phyloP scores from a whole-genome alignment of 2,797 vertebrate species.

The Aldrovandia affinis region DNA sequence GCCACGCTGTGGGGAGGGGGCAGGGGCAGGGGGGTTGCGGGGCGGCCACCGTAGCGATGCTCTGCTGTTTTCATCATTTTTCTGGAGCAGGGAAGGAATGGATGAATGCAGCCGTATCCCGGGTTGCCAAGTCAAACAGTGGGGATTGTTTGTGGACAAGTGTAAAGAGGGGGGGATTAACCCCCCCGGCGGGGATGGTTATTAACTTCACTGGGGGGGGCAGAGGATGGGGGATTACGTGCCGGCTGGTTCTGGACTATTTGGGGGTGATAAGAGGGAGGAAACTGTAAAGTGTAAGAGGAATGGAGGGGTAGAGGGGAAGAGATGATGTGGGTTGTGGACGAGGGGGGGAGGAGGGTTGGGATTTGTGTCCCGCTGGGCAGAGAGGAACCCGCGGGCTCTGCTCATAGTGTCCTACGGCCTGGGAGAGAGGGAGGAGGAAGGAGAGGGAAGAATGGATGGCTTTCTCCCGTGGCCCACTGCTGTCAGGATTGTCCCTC shows the following conservation, averaged over 20 bases:
- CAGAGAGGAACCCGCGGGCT: not conserved
- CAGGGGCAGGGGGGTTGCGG: slow-evolving; percentile 51
- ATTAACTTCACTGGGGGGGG: slow-evolving; percentile 51
- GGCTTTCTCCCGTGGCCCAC: slow-evolving; percentile 64
- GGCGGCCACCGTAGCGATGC: slow-evolving; percentile 52
- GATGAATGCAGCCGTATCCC: slow-evolving; percentile 57
- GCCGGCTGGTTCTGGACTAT: not conserved
- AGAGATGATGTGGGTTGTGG: slow-evolving; percentile 56
- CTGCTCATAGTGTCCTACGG: not conserved
- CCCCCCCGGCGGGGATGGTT: slow-evolving; percentile 44
- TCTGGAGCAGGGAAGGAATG: slow-evolving; percentile 61
- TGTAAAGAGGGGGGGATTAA: slow-evolving; percentile 51
- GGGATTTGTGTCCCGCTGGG: slow-evolving; percentile 29
- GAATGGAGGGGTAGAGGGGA: not conserved
- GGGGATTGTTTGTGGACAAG: slow-evolving; percentile 74
- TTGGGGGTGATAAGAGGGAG: slow-evolving; percentile 38
- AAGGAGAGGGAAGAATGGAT: slow-evolving; percentile 39
- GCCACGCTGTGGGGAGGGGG: not conserved
- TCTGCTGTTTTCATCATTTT: slow-evolving; percentile 64
- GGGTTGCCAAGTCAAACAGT: slow-evolving; percentile 71
- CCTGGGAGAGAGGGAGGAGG: slow-evolving; percentile 48
- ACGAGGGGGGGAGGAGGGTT: slow-evolving; percentile 61
- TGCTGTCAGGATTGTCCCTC: slow-evolving; percentile 64
- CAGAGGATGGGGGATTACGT: not conserved
- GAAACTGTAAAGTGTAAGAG: slow-evolving; percentile 26